These are phyloP conservation scores for Philaenus spumarius DNA, from an alignment of 1,140 invertebrate genomes.

Conservation along the genomic window DNA sequence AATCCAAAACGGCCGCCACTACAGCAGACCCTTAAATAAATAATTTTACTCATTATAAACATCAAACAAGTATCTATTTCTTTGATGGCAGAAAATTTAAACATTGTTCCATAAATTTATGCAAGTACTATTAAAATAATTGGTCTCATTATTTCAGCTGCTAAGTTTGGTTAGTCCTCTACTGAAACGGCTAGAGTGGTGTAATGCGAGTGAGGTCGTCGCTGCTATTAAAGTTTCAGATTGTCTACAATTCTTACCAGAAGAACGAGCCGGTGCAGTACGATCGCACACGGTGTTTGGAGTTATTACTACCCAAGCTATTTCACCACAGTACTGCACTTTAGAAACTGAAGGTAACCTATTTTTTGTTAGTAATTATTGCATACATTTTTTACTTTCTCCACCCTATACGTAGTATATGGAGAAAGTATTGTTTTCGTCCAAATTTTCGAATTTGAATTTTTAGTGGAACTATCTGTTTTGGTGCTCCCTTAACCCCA, in stretches of 20 bases:
- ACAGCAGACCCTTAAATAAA: too few species aligned
- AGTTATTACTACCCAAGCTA: constrained; percentile 36
- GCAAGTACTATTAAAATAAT: constrained; percentile 1
- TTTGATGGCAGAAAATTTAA: background rate
- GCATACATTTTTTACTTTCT: too few species aligned
- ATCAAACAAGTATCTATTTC: background rate
- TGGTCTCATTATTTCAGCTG: constrained; percentile 44
- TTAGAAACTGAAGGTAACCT: constrained; percentile 29
- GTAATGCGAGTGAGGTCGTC: constrained; percentile 29
- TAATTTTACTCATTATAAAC: too few species aligned
- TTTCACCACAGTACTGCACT: constrained; percentile 33
- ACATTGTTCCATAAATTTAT: background rate
- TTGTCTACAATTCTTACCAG: constrained; percentile 27
- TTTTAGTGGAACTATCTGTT: too few species aligned
- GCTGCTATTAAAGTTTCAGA: constrained; percentile 28
- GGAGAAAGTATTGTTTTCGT: too few species aligned
- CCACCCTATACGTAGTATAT: too few species aligned
- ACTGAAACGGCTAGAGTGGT: constrained; percentile 51
- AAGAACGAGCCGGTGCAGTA: constrained; percentile 32
- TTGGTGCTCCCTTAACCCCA: too few species aligned
- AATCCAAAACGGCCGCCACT: too few species aligned
- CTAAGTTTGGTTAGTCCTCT: constrained; percentile 55
- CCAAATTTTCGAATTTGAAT: too few species aligned
- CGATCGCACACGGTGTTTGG: constrained; percentile 29
- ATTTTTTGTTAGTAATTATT: too few species aligned